phyloP scores from a whole-genome alignment of 2,113 vertebrate genomes.

The Crotalus tigris region DNA sequence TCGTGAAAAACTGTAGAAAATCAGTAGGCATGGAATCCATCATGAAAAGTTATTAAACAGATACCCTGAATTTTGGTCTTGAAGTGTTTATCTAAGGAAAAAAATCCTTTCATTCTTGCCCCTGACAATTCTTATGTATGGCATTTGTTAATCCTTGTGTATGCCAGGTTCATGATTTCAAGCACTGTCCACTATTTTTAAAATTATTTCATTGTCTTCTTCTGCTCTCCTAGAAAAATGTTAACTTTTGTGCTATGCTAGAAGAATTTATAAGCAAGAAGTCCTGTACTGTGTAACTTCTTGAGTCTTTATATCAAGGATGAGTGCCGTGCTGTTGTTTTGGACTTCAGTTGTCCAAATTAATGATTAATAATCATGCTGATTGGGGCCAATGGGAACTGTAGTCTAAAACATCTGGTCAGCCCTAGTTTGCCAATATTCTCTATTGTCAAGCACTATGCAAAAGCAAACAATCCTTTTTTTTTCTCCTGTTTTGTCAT shows the following conservation, averaged over 20 bases:
- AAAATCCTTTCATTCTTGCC: background rate
- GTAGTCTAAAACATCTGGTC: background rate
- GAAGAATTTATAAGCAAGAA: slow-evolving; percentile 29
- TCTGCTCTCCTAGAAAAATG: slow-evolving; percentile 17
- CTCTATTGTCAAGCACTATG: background rate
- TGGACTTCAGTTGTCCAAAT: background rate
- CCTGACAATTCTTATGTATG: slow-evolving; percentile 38
- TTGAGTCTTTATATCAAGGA: background rate
- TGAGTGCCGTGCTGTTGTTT: background rate
- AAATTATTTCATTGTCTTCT: slow-evolving; percentile 21
- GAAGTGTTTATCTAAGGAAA: slow-evolving; percentile 7
- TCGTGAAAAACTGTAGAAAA: slow-evolving; percentile 68
- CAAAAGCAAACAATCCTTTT: background rate
- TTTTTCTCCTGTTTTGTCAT: background rate
- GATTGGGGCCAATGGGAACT: background rate
- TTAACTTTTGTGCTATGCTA: background rate
- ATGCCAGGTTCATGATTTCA: slow-evolving; percentile 41
- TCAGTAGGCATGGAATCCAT: slow-evolving; percentile 64
- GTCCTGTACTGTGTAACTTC: slow-evolving; percentile 21
- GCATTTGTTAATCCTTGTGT: slow-evolving; percentile 27
- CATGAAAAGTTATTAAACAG: slow-evolving; percentile 54
- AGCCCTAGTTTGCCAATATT: background rate
- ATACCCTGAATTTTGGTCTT: slow-evolving; percentile 21
- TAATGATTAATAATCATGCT: background rate
- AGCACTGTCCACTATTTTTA: slow-evolving; percentile 2